phyloP scores from a whole-genome alignment of 2,888 invertebrate species.

The Dione vanillae region DNA sequence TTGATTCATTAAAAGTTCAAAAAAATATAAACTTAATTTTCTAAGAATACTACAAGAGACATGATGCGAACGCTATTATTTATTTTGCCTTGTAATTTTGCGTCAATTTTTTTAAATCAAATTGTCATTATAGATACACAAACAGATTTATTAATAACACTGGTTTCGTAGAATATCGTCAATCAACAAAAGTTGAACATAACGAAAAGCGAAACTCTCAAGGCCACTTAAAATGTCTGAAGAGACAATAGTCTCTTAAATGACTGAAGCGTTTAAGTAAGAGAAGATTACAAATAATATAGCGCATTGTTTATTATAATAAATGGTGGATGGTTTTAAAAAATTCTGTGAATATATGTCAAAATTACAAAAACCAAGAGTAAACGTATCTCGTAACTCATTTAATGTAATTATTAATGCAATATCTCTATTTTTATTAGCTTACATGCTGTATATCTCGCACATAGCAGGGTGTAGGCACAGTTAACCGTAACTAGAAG shows the following conservation, averaged over 20 bases:
- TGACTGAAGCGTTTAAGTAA: not conserved
- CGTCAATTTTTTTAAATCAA: not conserved
- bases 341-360: not conserved
- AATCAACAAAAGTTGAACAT: constrained; percentile 6
- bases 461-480: too few species aligned
- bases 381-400: too few species aligned
- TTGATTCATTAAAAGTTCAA: too few species aligned
- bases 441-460: too few species aligned
- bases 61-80: too few species aligned
- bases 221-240: constrained; percentile 26
- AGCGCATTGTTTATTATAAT: not conserved
- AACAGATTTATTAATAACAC: not conserved
- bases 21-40: too few species aligned
- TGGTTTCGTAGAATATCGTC: not conserved
- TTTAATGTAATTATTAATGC: too few species aligned
- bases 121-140: not conserved
- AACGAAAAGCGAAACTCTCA: constrained; percentile 25
- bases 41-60: too few species aligned
- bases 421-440: too few species aligned
- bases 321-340: not conserved
- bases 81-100: too few species aligned
- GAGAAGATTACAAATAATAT: not conserved
- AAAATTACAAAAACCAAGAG: not conserved
- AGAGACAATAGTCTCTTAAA: constrained; percentile 24
- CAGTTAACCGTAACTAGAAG: too few species aligned